Conservation (phyloP, 1,140 invertebrate genomes). For the Phymorhynchus buccinoides region DNA sequence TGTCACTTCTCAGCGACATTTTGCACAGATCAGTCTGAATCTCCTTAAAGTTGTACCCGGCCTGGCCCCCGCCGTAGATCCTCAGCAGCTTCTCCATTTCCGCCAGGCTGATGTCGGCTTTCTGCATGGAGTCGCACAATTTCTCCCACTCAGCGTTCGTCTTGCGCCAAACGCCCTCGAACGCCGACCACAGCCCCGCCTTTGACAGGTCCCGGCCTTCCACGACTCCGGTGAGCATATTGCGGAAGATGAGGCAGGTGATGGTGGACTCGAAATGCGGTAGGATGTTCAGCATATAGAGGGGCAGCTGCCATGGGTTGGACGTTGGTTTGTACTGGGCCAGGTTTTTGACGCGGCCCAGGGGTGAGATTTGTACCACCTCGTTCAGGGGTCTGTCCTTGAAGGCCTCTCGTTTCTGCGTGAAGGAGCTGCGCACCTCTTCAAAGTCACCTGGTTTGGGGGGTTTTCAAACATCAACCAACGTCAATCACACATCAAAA, state of each 20-base stretch:
- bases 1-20: neutral
- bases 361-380: neutral
- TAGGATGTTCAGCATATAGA: neutral
- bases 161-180: neutral
- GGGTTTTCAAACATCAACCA: neutral
- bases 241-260: neutral
- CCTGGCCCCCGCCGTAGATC: neutral
- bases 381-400: neutral
- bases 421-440: neutral
- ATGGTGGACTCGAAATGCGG: neutral
- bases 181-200: neutral
- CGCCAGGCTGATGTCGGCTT: neutral
- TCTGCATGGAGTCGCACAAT: neutral
- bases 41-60: neutral
- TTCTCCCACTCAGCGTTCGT: neutral
- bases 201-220: neutral
- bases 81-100: neutral
- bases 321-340: neutral
- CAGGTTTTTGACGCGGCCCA: neutral
- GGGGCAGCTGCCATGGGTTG: constrained; percentile 13
- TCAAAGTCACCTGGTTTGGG: neutral
- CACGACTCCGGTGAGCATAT: neutral
- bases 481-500: neutral
- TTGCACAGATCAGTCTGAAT: neutral
- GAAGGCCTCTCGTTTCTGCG: neutral